Base-by-base conservation (phyloP, 1,140 invertebrate species). In the Cryptotermes secundus region DNA sequence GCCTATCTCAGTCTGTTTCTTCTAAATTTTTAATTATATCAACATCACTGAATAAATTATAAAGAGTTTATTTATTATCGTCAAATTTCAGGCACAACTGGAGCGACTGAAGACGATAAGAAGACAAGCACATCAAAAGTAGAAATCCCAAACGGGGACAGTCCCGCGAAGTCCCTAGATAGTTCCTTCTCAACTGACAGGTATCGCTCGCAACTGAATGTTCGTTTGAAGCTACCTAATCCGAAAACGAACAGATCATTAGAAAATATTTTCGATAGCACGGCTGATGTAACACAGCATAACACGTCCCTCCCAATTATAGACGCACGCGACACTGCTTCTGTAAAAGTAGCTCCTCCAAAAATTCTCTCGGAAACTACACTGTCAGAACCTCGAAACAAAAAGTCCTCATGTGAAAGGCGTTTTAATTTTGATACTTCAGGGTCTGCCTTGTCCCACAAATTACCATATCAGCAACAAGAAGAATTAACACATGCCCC, bases 191-290 rank as follows among this genome's bases (percentile, higher is more conserved):
- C 26, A 19, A 49, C 31, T 36, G 83, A 84, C 79, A 45, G 83
- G 42, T 88, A 87, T 84, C 85, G 87, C 24, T 88, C 87, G 22
- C 87, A 87, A 38, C 84, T 88, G 22, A 86, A 87, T 59, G 84
- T 88, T 26, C 86, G 85, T 31, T 80, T 88, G 16, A 79, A 79
- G 83, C 34, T n/a, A 22, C 83, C 83, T 3, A 59, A 83, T 34
- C 26, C 31, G 26, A 72, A 72, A 31, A 26, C 59, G 0, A 72
- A 72, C 59, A 72, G 59, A 26, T 72, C 59, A 14, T 7, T 72
- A n/a, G 59, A 72, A n/a, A 72, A 72, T 31, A 72, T 72, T 72
- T 72, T 72, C n/a, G 59, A n/a, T 14, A 72, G 59, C 16, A 14
- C n/a, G 12, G 9, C 6, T 31, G 59, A 72, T n/a, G 31, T 4